phyloP scores from a whole-genome alignment of 2,113 vertebrate genomes.

The Puffinus mauretanicus region DNA sequence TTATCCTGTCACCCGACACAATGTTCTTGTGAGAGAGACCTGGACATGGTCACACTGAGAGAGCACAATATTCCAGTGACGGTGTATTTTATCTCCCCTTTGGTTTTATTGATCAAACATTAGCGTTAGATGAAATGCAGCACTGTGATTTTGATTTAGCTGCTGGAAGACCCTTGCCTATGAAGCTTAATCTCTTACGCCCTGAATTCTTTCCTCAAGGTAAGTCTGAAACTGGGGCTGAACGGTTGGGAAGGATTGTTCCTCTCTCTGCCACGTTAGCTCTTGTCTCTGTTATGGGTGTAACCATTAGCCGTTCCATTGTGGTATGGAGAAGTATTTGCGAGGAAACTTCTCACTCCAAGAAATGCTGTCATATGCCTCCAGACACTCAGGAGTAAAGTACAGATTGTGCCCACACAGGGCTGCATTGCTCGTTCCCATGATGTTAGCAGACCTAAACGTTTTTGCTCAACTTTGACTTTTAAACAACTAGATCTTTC shows the following conservation, averaged over 20 bases:
- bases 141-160: neutral
- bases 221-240: neutral
- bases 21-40: neutral
- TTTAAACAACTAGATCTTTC: constrained; percentile 54
- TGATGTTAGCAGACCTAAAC: constrained; percentile 13
- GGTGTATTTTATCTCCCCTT: neutral
- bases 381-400: neutral
- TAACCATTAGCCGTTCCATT: neutral
- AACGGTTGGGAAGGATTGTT: neutral
- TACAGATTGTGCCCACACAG: neutral
- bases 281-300: neutral
- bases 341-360: neutral
- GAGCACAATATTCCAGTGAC: neutral
- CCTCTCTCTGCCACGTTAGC: neutral
- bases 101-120: neutral
- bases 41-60: neutral
- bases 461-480: constrained; percentile 57
- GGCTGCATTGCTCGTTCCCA: constrained; percentile 16
- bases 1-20: neutral
- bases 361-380: neutral
- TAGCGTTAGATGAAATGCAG: neutral
- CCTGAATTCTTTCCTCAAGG: neutral
- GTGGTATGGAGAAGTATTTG: neutral
- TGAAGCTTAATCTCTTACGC: neutral
- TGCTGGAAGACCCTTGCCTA: neutral